Evolutionary conservation across 2,797 vertebrate species (phyloP), one percentile per base, ranked within the genome.

Genomic region (Channallabes apus): DNA sequence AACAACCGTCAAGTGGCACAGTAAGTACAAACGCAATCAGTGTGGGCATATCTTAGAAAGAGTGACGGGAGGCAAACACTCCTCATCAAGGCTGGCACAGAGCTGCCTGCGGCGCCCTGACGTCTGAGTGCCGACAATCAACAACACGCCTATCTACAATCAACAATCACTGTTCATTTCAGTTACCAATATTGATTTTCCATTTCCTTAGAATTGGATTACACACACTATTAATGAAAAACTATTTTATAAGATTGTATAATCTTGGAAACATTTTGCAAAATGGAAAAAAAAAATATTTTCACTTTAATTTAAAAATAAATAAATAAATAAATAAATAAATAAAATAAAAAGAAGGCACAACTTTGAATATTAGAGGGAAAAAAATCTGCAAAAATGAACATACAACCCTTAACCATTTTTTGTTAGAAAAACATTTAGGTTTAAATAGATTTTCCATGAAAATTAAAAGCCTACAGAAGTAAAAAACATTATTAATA

Each of bases 81-180:
- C 77, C 32, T 79, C 76, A 80, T 80, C 77, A 64, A 64, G 77
- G 35, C 35, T 41, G 59, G 35, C 27, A 59, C 59, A 4, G 35
- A 9, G 77, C 77, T 46, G 77, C 77, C 59, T 64, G 59, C 24
- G 29, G 77, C 35, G 29, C 38, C 35, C 14, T 46, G 59, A 41
- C 59, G 24, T 78, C 83, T 64, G 73, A 78, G 73, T 64, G 62
- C 61, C 54, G 12, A 84, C 59, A 79, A 46, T 64, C 64, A 79
- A 77, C 73, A 67, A 56, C 59, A 41, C 64, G 72, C 27, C 9
- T 8, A 15, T 79, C 59, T 79, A 62, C 58, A 80, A 64, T 64
- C 77, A 80, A 46, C 77, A 64, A 27, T 64, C 59, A 64, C 59
- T 27, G 35, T 18, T 64, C 22, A 41, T 80, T 80, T 62, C 59